Conservation (phyloP, 2,797 vertebrate genomes). For the Xiphorhynchus erythropygius region DNA sequence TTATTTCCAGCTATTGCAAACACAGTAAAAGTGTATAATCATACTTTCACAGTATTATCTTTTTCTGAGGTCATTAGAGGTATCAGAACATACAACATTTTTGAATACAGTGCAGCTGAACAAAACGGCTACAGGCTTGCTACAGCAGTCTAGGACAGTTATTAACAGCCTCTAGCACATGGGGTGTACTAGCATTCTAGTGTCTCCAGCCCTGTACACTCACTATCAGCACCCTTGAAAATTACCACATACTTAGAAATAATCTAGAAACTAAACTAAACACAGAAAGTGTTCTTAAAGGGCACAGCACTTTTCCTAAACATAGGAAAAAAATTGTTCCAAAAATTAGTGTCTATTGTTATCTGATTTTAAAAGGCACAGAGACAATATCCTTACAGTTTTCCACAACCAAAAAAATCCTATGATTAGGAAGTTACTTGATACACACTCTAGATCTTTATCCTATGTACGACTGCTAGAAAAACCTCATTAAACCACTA, state of each 20-base stretch:
- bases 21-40: background rate
- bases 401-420: background rate
- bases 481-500: background rate
- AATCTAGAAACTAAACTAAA: background rate
- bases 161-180: background rate
- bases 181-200: background rate
- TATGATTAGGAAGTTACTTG: background rate
- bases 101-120: background rate
- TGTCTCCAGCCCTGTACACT: background rate
- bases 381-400: background rate
- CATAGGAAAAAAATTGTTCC: background rate
- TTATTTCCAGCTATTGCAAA: background rate
- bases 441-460: background rate
- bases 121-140: background rate
- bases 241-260: background rate
- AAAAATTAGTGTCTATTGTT: background rate
- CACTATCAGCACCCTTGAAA: background rate
- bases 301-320: background rate
- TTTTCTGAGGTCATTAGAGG: background rate
- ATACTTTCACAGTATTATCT: background rate
- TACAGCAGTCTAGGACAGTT: background rate
- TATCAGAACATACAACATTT: background rate
- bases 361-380: background rate
- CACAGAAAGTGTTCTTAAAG: background rate
- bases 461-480: background rate